These are phyloP conservation scores for Dendrolimus pini DNA, from an alignment of 2,888 invertebrate species.

Conservation along the genomic window DNA sequence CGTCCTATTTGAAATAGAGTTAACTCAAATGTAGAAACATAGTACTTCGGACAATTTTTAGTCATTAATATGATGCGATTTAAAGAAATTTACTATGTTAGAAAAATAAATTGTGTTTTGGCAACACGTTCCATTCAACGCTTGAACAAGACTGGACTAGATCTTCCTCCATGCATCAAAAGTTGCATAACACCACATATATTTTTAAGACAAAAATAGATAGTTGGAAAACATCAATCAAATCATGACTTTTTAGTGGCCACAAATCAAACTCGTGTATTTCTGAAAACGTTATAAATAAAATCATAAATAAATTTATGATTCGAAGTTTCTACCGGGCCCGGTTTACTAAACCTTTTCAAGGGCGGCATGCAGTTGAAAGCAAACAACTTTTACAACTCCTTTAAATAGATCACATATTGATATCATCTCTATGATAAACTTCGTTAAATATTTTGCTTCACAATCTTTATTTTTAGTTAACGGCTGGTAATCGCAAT, in stretches of 20 bases:
- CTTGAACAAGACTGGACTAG: background rate
- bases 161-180: slow-evolving; percentile 1
- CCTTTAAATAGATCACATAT: slow-evolving; percentile 49
- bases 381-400: slow-evolving; percentile 57
- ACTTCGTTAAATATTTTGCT: slow-evolving; percentile 37
- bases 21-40: no score
- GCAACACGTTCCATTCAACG: background rate
- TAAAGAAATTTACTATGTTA: no score
- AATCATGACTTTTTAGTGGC: slow-evolving; percentile 37
- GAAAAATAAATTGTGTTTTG: no score
- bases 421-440: slow-evolving; percentile 36
- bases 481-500: background rate
- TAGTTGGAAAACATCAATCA: slow-evolving; percentile 34
- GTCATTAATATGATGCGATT: no score
- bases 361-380: slow-evolving; percentile 50
- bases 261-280: slow-evolving; percentile 42
- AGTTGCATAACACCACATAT: background rate
- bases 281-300: slow-evolving; percentile 37
- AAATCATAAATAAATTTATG: slow-evolving; percentile 40
- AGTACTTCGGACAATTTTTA: no score
- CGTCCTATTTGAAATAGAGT: no score
- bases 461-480: slow-evolving; percentile 39
- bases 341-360: slow-evolving; percentile 42
- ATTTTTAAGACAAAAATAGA: slow-evolving; percentile 18
- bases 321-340: slow-evolving; percentile 30